phyloP scores from a whole-genome alignment of 2,888 invertebrate genomes.

The Pherbina coryleti region DNA sequence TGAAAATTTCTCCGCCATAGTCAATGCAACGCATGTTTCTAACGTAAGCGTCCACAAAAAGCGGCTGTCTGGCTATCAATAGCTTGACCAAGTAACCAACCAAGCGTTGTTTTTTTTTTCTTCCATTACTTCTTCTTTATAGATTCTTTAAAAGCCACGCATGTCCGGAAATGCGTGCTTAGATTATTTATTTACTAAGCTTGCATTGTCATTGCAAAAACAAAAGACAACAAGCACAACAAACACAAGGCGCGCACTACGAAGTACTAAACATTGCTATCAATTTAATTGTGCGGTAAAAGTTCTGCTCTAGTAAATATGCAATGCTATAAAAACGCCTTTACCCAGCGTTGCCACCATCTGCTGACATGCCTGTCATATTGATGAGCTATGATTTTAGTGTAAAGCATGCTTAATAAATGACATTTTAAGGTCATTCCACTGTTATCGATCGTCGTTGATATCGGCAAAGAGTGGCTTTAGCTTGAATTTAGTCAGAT shows the following conservation, averaged over 20 bases:
- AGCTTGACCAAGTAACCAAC: conserved; percentile 5
- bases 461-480: too few species aligned
- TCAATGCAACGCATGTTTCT: not conserved
- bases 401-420: too few species aligned
- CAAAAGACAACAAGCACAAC: too few species aligned
- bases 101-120: not conserved
- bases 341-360: not conserved
- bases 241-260: not conserved
- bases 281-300: conserved; percentile 14
- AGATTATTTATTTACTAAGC: conserved; percentile 7
- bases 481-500: too few species aligned
- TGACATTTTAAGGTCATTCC: not conserved
- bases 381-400: not conserved
- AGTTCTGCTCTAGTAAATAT: conserved; percentile 1
- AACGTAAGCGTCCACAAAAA: not conserved
- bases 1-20: not conserved
- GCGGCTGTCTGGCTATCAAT: not conserved
- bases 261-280: not conserved
- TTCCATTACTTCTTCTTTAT: not conserved
- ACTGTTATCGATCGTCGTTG: not conserved
- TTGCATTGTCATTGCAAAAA: conserved; percentile 7
- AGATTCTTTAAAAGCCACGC: not conserved
- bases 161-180: conserved; percentile 3
- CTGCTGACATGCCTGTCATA: not conserved
- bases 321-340: not conserved